Evolutionary conservation across 35 echinoderm and acorn worm species (phyloP).

Genomic region (Diadema setosum): DNA sequence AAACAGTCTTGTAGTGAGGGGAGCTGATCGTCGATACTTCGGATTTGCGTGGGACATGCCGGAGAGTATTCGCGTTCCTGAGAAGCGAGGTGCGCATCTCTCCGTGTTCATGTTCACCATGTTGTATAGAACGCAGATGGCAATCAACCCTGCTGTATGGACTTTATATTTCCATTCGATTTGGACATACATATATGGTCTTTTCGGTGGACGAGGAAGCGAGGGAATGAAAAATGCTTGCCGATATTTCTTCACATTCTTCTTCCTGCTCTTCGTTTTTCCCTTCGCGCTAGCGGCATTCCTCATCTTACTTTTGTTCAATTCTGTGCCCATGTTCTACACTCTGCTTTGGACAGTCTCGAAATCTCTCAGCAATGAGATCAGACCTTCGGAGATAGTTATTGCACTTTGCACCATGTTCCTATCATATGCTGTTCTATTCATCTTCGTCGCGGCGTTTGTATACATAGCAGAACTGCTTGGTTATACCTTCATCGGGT

Average conservation of each 20-base stretch:
- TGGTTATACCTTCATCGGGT: slow-evolving; percentile 78
- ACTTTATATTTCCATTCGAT: slow-evolving; percentile 3
- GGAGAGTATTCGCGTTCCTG: slow-evolving; percentile 4
- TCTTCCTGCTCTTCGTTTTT: slow-evolving; percentile 13
- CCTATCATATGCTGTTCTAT: slow-evolving; percentile 45
- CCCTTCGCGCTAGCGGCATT: slow-evolving; percentile 60
- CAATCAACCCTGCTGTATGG: slow-evolving; percentile 30
- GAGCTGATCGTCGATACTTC: slow-evolving; percentile 35
- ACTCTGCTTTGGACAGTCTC: slow-evolving; percentile 35
- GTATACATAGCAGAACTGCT: slow-evolving; percentile 73
- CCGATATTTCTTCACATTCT: background rate
- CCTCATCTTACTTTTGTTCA: slow-evolving; percentile 37
- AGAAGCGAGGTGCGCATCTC: background rate
- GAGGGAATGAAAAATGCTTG: background rate
- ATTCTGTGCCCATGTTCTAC: slow-evolving; percentile 63
- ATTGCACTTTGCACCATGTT: slow-evolving; percentile 21
- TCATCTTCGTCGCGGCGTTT: slow-evolving; percentile 77
- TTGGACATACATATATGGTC: background rate
- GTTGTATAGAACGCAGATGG: slow-evolving; percentile 47
- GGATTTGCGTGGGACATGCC: slow-evolving; percentile 1
- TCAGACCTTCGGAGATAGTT: slow-evolving; percentile 21
- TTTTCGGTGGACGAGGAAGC: background rate
- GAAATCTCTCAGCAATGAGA: slow-evolving; percentile 32
- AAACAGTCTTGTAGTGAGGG: background rate
- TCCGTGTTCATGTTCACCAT: slow-evolving; percentile 47